Evolutionary conservation across 35 echinoderm and acorn worm genomes (phyloP).

Genomic region (Lytechinus pictus): DNA sequence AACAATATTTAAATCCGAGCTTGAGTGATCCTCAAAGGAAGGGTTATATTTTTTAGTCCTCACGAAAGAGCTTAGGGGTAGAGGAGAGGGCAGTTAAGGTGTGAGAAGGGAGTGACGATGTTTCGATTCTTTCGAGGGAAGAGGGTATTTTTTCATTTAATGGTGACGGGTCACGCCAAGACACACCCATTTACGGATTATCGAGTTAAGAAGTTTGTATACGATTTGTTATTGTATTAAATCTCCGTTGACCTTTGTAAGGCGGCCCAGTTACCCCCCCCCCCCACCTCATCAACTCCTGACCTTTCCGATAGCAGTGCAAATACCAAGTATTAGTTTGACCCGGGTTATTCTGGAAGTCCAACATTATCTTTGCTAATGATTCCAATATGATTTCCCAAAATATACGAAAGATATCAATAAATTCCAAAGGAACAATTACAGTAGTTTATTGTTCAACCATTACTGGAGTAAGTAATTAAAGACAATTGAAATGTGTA

Average conservation of each 20-base stretch:
- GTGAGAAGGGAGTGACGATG: not conserved
- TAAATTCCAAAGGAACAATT: not conserved
- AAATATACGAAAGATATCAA: no score
- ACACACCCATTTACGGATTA: not conserved
- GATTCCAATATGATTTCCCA: no score
- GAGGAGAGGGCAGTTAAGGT: not conserved
- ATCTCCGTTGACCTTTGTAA: not conserved
- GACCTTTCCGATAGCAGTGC: not conserved
- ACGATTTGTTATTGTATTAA: not conserved
- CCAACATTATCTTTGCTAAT: no score
- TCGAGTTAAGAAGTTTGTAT: not conserved
- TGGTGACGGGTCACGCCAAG: not conserved
- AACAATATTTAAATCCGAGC: not conserved
- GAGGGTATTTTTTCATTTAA: not conserved
- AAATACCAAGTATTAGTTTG: not conserved
- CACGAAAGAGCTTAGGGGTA: not conserved
- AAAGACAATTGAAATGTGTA: no score
- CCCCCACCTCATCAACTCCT: not conserved
- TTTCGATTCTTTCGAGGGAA: not conserved
- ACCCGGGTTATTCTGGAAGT: no score
- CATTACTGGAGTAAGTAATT: no score
- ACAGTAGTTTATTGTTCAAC: no score
- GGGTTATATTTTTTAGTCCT: no score
- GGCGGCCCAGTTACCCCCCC: not conserved
- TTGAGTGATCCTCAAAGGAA: not conserved